Conservation (phyloP, 2,888 invertebrate genomes). For the Tipula lateralis region DNA sequence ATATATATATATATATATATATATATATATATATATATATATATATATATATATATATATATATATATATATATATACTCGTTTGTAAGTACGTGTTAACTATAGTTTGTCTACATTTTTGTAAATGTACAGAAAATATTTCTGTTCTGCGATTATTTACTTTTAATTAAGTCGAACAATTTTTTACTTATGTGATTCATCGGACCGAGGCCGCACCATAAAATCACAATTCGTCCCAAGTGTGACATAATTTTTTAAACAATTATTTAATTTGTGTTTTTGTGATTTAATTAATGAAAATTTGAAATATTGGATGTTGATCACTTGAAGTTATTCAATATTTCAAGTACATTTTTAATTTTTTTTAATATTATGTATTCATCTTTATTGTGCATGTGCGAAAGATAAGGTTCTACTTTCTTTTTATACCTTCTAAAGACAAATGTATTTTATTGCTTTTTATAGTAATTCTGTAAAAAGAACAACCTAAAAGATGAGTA, state of each 20-base stretch:
- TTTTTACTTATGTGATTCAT: constrained; percentile 1
- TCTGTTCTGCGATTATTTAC: background rate
- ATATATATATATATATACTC: background rate
- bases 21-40: too few species aligned
- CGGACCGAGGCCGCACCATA: background rate
- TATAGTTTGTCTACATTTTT: background rate
- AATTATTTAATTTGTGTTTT: background rate
- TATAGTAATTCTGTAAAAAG: too few species aligned
- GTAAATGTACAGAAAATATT: background rate
- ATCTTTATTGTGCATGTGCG: too few species aligned
- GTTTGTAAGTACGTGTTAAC: too few species aligned
- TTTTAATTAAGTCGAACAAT: background rate
- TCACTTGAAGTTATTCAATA: background rate
- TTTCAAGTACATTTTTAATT: background rate
- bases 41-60: too few species aligned
- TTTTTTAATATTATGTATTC: background rate
- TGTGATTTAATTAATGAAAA: background rate
- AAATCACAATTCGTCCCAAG: background rate
- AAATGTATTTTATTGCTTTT: too few species aligned
- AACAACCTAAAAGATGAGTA: too few species aligned
- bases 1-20: too few species aligned
- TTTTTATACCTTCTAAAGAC: too few species aligned
- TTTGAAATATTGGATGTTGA: background rate
- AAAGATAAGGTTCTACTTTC: too few species aligned
- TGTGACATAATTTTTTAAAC: background rate